Percentiles rank a stretch among this genome's conserved stretches.
These are phyloP conservation scores for Drosophila auraria DNA, from an alignment of 1,140 invertebrate genomes.

Conservation along the genomic window DNA sequence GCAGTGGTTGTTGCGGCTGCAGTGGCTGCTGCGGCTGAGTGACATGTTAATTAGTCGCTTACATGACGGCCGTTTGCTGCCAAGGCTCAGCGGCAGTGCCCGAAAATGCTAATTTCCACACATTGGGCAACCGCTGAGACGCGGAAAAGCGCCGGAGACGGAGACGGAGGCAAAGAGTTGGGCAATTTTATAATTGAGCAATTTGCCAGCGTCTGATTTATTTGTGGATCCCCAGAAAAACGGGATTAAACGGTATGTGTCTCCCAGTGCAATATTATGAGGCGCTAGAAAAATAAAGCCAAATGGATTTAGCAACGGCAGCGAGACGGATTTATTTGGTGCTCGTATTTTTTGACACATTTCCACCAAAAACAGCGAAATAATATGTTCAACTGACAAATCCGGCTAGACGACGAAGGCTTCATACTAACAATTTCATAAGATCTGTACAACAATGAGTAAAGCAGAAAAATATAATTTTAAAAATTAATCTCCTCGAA, in stretches of 20 bases:
- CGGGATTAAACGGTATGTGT: conserved; percentile 30
- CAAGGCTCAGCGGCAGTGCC: conserved; percentile 50
- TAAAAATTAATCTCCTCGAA: no score
- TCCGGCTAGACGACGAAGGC: no score
- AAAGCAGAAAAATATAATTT: no score
- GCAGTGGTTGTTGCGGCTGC: conserved; percentile 18
- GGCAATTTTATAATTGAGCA: conserved; percentile 77
- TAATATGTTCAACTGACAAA: conserved; percentile 9
- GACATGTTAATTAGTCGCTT: conserved; percentile 84
- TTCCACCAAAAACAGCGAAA: not conserved
- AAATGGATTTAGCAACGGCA: conserved; percentile 7
- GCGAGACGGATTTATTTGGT: conserved; percentile 9
- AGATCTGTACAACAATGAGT: no score
- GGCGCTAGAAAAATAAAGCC: conserved; percentile 10
- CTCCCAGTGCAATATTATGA: conserved; percentile 2
- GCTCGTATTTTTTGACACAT: conserved; percentile 9
- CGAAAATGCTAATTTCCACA: conserved; percentile 77
- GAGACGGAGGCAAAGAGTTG: conserved; percentile 37
- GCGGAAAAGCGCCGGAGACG: conserved; percentile 29
- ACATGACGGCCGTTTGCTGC: conserved; percentile 80
- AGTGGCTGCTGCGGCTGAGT: conserved; percentile 56
- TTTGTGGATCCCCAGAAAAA: conserved; percentile 42
- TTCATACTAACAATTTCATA: no score
- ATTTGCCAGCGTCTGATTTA: conserved; percentile 78
- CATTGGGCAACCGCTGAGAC: conserved; percentile 55